Conservation (phyloP, 2,113 vertebrate genomes). For the Toxotes jaculatrix region DNA sequence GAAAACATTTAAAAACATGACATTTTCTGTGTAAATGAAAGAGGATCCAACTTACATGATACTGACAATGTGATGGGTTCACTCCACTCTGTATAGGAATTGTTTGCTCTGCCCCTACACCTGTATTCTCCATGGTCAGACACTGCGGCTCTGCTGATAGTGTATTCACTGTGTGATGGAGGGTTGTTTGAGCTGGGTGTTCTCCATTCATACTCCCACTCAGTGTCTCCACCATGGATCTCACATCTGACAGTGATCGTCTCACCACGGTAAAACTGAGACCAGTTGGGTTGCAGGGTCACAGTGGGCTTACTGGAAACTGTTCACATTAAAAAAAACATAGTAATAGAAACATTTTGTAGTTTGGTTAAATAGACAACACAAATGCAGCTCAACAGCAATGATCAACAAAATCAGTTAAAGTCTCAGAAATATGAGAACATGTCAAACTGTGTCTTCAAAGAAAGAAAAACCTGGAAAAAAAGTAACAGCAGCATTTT, state of each 20-base stretch:
- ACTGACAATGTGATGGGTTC: not conserved
- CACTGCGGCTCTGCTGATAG: not conserved
- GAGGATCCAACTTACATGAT: not conserved
- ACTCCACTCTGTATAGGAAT: constrained; percentile 1
- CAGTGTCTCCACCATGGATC: not conserved
- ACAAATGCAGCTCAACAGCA: too few species aligned
- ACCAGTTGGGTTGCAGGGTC: not conserved
- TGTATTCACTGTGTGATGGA: not conserved
- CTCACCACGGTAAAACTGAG: not conserved
- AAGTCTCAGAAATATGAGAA: too few species aligned
- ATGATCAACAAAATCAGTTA: too few species aligned
- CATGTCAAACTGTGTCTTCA: too few species aligned
- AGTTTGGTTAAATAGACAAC: too few species aligned
- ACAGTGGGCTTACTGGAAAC: constrained; percentile 10
- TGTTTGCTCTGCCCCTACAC: not conserved
- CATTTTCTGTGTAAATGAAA: not conserved
- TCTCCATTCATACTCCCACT: constrained; percentile 21
- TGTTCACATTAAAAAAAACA: not conserved
- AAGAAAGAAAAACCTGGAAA: too few species aligned
- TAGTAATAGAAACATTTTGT: too few species aligned
- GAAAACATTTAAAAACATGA: too few species aligned
- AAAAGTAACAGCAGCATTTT: too few species aligned
- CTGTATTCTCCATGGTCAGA: not conserved
- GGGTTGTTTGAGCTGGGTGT: not conserved
- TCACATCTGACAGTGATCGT: not conserved